Conservation (phyloP, 2,888 invertebrate species). For the Calliscelio sp. region DNA sequence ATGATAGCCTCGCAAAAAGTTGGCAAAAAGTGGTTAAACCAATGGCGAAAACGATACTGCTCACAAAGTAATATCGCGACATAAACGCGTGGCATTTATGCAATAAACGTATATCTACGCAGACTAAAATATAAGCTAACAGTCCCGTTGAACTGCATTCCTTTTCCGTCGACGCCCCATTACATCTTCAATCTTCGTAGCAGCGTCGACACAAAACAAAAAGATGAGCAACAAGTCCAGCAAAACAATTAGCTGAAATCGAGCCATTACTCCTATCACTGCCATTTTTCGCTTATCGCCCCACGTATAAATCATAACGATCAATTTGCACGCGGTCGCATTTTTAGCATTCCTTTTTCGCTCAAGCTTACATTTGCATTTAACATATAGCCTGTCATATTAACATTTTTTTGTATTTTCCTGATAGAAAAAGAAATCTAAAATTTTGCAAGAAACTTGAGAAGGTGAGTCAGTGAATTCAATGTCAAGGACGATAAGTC, state of each 20-base stretch:
- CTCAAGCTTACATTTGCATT: background rate
- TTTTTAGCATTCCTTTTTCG: background rate
- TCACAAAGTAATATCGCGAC: slow-evolving; percentile 37
- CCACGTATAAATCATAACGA: slow-evolving; percentile 14
- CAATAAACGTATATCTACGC: slow-evolving; percentile 45
- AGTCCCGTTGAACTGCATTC: slow-evolving; percentile 64
- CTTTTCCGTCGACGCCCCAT: slow-evolving; percentile 60
- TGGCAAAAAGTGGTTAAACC: background rate
- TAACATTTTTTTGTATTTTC: too few relatives aligned
- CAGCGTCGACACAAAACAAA: slow-evolving; percentile 3
- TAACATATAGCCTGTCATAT: too few relatives aligned
- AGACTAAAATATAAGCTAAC: slow-evolving; percentile 42
- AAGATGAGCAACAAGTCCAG: background rate
- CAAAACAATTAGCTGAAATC: slow-evolving; percentile 18
- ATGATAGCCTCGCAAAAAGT: too few relatives aligned
- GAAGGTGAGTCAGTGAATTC: slow-evolving; percentile 55
- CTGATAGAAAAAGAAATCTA: too few relatives aligned
- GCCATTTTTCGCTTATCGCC: slow-evolving; percentile 19
- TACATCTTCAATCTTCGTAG: slow-evolving; percentile 53
- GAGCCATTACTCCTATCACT: slow-evolving; percentile 13
- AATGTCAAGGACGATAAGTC: slow-evolving; percentile 71
- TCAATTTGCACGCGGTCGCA: too few relatives aligned
- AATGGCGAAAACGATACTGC: slow-evolving; percentile 1
- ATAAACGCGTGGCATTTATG: slow-evolving; percentile 33
- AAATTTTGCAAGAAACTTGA: too few relatives aligned